A percentile compares a stretch with the other conserved stretches of the same genome.
Evolutionary conservation across 1,140 invertebrate genomes (phyloP).

Genomic region (Oscheius sp.): DNA sequence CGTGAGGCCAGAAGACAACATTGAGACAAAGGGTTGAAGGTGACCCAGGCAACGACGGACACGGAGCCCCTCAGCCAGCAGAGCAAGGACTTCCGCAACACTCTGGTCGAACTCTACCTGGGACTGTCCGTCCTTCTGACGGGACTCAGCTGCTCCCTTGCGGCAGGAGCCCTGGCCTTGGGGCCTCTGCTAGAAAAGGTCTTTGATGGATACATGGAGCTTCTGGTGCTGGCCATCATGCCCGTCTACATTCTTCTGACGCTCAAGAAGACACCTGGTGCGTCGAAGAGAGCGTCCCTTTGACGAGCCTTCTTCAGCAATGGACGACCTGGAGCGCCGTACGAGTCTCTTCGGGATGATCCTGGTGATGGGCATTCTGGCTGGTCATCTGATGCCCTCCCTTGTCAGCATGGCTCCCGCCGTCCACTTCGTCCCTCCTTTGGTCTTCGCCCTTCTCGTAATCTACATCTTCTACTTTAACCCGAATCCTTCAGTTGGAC

Average conservation of each 20-base stretch:
- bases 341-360: constrained; percentile 4
- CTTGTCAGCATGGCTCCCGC: constrained; percentile 16
- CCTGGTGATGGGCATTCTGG: constrained; percentile 11
- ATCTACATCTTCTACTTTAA: neutral
- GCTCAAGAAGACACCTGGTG: constrained; percentile 13
- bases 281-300: neutral
- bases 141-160: constrained; percentile 12
- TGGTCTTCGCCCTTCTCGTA: constrained; percentile 23
- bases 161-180: constrained; percentile 11
- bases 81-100: constrained; percentile 8
- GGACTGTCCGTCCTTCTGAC: constrained; percentile 21
- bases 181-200: neutral
- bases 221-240: neutral
- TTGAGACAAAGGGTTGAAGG: neutral
- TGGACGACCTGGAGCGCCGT: constrained; percentile 32
- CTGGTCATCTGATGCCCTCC: constrained; percentile 15
- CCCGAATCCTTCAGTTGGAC: neutral
- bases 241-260: constrained; percentile 15
- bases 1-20: neutral
- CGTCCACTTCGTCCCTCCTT: constrained; percentile 8
- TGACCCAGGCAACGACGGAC: neutral
- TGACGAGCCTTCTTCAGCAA: neutral
- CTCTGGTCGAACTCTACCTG: constrained; percentile 31
- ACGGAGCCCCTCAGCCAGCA: constrained; percentile 10
- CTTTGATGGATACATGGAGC: constrained; percentile 19